These are phyloP conservation scores for Triops longicaudatus DNA, from an alignment of 1,140 invertebrate genomes.

Conservation along the genomic window DNA sequence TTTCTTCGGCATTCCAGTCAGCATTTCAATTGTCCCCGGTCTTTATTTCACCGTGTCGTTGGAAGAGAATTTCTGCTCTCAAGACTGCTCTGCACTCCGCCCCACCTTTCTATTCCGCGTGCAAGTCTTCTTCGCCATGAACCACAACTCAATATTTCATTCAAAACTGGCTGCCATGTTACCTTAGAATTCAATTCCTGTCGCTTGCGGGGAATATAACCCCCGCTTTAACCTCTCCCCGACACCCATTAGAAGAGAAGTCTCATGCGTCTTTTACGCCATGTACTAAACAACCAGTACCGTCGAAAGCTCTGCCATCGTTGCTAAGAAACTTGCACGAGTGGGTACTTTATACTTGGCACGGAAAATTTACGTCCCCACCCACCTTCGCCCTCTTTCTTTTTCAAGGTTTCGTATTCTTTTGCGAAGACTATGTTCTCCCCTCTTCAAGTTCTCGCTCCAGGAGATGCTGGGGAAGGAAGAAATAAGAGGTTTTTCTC, in stretches of 20 bases:
- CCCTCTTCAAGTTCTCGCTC: too few relatives aligned
- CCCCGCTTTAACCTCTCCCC: neutral
- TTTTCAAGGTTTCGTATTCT: too few relatives aligned
- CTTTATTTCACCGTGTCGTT: neutral
- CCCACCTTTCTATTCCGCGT: neutral
- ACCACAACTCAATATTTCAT: slow-evolving; percentile 10
- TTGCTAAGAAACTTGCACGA: neutral
- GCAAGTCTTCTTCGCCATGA: neutral
- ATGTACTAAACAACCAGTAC: neutral
- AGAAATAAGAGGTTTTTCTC: too few relatives aligned
- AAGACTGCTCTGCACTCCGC: neutral
- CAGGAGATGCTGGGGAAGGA: too few relatives aligned
- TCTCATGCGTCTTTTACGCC: neutral
- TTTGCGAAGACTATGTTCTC: too few relatives aligned
- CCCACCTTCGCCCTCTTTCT: neutral
- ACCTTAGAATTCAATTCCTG: slow-evolving; percentile 8
- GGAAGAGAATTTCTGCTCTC: too few relatives aligned
- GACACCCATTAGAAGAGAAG: neutral
- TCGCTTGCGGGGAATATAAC: neutral
- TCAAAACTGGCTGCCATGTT: neutral
- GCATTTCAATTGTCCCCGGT: neutral
- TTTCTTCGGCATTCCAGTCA: neutral
- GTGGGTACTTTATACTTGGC: neutral
- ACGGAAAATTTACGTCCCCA: neutral
- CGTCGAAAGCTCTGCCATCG: neutral